Percentiles rank a stretch among this genome's conserved stretches.
Conservation (phyloP, 92 coral and sea anemone species). For the Scolanthus callimorphus region DNA sequence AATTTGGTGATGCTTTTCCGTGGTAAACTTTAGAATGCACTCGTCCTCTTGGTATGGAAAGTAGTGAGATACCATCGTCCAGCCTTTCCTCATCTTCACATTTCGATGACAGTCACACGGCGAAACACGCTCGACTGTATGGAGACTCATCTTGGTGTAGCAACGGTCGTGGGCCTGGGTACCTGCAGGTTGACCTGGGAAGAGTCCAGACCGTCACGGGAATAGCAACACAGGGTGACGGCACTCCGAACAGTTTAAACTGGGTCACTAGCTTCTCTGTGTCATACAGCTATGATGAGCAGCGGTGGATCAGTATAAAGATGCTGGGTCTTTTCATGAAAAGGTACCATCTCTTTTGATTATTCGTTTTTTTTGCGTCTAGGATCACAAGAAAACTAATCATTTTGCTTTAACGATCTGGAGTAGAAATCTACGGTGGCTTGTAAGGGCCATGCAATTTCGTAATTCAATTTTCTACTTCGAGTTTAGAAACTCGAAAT, state of each 20-base stretch:
- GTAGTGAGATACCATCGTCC: neutral
- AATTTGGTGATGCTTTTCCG: neutral
- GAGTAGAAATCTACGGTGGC: too few relatives aligned
- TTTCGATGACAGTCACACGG: neutral
- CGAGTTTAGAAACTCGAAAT: too few relatives aligned
- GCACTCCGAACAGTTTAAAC: neutral
- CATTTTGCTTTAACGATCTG: too few relatives aligned
- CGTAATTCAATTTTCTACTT: too few relatives aligned
- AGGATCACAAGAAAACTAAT: too few relatives aligned
- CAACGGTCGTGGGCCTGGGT: neutral
- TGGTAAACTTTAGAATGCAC: neutral
- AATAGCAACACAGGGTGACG: slow-evolving; percentile 3
- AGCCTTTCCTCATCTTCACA: neutral
- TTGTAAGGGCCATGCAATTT: too few relatives aligned
- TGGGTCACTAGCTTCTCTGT: neutral
- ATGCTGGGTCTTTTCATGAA: too few relatives aligned
- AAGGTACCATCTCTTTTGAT: too few relatives aligned
- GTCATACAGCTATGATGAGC: neutral
- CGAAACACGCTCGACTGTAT: slow-evolving; percentile 1
- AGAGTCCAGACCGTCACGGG: neutral
- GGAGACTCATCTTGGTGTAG: slow-evolving; percentile 2
- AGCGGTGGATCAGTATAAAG: neutral
- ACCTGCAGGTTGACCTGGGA: slow-evolving; percentile 4
- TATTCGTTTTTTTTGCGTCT: too few relatives aligned
- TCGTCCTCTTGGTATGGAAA: neutral